Evolutionary conservation across 2,113 vertebrate species (phyloP), one percentile per base, ranked within the genome.

Genomic region (Syngnathoides biaculeatus): DNA sequence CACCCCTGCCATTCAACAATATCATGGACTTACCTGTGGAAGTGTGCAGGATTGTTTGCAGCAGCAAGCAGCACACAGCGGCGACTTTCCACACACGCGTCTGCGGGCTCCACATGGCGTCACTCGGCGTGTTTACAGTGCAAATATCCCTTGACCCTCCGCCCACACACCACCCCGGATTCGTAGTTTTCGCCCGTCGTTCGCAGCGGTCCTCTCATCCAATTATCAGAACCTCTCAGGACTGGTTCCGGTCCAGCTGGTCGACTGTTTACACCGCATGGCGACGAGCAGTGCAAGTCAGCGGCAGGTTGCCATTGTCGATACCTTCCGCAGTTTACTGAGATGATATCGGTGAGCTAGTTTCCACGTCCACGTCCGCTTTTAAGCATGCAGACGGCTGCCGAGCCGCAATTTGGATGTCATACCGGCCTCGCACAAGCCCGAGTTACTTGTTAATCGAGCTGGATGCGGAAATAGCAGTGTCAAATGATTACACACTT

Each of bases 91-190:
- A 74, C 64, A 82, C 50, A 73, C 74, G 76, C 52, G 63, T 74
- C 80, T 70, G 67, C 30, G 64, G 69, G 55, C 38, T 82, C 82
- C 86, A 74, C 90, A 92, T 93, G 68, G 58, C 74, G 80, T 55
- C 70, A 8, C 66, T 64, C 47, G 9, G 58, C 22, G 64, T 62
- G 56, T 60, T 53, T 26, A 20, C 24, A 50, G 27, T 39, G 11
- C 19, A 65, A n/a, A n/a, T n/a, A n/a, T n/a, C n/a, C n/a, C n/a
- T n/a, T n/a, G n/a, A n/a, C n/a, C n/a, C n/a, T n/a, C n/a, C n/a
- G 50, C 26, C 11, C 47, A 11, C 63, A 47, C n/a, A 4, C 40
- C 55, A 17, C 6, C 7, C 26, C 26, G 55, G 27, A 22, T 8
- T 15, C 19, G 53, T 61, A 12, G 30, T 22, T 48, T 8, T 7